Base-by-base conservation (phyloP, 2,113 vertebrate species). In the Sakesphorus luctuosus region DNA sequence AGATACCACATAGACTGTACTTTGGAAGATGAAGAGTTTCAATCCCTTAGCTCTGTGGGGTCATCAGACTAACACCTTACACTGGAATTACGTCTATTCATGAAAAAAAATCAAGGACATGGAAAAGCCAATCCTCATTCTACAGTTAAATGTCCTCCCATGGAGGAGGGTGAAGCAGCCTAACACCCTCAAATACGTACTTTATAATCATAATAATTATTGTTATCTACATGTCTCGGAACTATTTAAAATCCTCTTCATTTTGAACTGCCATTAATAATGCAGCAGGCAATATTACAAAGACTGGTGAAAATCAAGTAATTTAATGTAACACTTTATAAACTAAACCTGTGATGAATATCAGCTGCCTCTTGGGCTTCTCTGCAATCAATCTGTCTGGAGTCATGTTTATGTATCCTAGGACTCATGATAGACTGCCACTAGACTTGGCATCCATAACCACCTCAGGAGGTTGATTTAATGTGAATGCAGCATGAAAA, bases 221-320 rank as follows among this genome's bases (percentile, higher is more conserved):
- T n/a, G 74, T 58, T 86, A 92, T 77, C 96, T 94, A 43, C 81
- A 26, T 36, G 85, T 69, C 84, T 92, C n/a, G 5, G 74, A 95
- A 86, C 92, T 77, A 69, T 83, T 94, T 95, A 94, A 95, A 94
- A 95, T 61, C 85, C 92, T 84, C 93, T 96, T 96, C 63, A 81
- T 91, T 87, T 69, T 91, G 84, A 95, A 84, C 63, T 66, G 63
- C 35, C 67, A 89, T 96, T 96, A 95, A 95, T 95, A 96, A 95
- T 90, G 87, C 94, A 97, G 71, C 68, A 95, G 55, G 81, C 82
- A 79, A 55, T 79, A 63, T 81, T 90, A 88, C 63, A 72, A 58
- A 93, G 94, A 62, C 52, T 47, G 47, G 40, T 36, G 62, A 74
- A 87, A 93, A 94, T 73, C 58, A 53, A 94, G 87, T 94, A 55